Conservation (phyloP, 2,888 invertebrate species). For the Carabus problematicus region DNA sequence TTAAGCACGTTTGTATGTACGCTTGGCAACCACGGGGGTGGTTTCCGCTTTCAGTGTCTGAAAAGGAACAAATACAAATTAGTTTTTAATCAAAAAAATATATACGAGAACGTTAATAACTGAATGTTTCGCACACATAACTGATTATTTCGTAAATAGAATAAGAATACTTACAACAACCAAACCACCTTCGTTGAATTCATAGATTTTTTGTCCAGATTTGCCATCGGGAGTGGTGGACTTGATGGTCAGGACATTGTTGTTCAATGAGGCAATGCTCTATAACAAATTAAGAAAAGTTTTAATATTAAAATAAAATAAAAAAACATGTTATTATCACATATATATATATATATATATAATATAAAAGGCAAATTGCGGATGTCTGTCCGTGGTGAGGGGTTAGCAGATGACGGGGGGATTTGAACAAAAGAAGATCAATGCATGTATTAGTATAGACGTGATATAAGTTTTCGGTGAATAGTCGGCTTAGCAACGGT, state of each 20-base stretch:
- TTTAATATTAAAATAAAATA: too few species aligned
- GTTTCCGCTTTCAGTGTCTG: slow-evolving; percentile 35
- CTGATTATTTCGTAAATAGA: not conserved
- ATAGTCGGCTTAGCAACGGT: too few species aligned
- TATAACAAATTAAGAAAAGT: not conserved
- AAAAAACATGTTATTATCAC: too few species aligned
- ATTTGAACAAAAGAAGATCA: too few species aligned
- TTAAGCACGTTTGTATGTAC: slow-evolving; percentile 36
- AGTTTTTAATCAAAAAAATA: not conserved
- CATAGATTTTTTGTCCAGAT: slow-evolving; percentile 37
- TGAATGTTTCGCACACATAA: not conserved
- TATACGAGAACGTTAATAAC: not conserved
- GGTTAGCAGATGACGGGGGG: too few species aligned
- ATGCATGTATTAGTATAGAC: too few species aligned
- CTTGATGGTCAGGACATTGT: slow-evolving; percentile 25
- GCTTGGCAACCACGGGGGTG: slow-evolving; percentile 28
- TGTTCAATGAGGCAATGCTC: slow-evolving; percentile 23
- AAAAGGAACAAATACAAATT: slow-evolving; percentile 15
- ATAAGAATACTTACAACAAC: slow-evolving; percentile 31
- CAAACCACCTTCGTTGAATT: slow-evolving; percentile 27
- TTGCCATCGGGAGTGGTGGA: slow-evolving; percentile 32
- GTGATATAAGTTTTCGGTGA: too few species aligned
- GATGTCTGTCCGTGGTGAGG: too few species aligned
- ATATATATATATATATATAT: too few species aligned
- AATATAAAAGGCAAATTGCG: too few species aligned